Evolutionary conservation across 2,113 vertebrate species (phyloP).

Genomic region (Brachyhypopomus occidentalis): DNA sequence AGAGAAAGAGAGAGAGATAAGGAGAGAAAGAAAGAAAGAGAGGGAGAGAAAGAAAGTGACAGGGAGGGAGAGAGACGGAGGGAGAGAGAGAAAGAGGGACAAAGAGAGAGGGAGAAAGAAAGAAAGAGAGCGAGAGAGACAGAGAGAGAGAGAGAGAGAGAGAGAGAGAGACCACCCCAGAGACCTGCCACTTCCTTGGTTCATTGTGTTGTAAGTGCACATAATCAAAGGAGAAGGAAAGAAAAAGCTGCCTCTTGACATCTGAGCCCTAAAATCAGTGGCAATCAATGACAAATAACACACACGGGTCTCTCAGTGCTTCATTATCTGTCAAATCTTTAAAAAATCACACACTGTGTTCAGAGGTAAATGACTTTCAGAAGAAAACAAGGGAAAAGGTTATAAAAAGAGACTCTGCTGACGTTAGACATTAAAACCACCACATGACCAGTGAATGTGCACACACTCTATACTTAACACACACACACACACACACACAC

Average conservation of each 20-base stretch:
- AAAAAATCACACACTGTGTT: no score
- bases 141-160: neutral
- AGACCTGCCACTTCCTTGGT: neutral
- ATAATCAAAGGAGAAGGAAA: neutral
- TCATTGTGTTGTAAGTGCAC: conserved; percentile 5
- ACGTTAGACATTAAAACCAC: conserved; percentile 51
- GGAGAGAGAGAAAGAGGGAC: no score
- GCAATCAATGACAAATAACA: neutral
- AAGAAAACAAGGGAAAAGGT: neutral
- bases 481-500: conserved; percentile 19
- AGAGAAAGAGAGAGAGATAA: no score
- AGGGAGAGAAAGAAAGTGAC: no score
- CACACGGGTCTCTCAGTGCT: no score
- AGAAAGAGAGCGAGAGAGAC: no score
- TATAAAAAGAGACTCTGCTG: conserved; percentile 47
- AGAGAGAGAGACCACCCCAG: conserved; percentile 22
- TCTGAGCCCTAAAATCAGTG: neutral
- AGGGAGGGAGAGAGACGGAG: no score
- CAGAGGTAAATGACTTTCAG: no score
- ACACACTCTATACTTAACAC: no score
- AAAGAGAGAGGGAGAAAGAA: no score
- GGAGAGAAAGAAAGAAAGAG: no score
- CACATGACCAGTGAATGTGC: conserved; percentile 35
- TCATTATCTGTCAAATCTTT: no score
- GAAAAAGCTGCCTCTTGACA: neutral